Evolutionary conservation across 1,140 invertebrate species (phyloP).

Genomic region (Atta cephalotes): DNA sequence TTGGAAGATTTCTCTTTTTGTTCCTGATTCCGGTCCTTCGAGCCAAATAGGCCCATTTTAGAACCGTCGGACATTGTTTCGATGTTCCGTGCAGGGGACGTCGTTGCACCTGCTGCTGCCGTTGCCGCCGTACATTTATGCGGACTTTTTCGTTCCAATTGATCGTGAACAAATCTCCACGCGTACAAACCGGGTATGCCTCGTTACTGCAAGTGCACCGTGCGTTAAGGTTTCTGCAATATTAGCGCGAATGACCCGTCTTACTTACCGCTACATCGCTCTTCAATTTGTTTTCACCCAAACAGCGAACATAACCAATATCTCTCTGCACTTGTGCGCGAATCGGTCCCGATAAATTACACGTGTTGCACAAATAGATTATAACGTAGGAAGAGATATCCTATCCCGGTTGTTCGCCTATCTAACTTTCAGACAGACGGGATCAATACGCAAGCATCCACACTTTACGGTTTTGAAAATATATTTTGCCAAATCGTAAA

Average conservation of each 20-base stretch:
- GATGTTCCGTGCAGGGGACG: constrained; percentile 25
- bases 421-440: constrained; percentile 15
- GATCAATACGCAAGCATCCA: constrained; percentile 37
- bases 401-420: background rate
- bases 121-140: constrained; percentile 52
- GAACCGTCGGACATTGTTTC: constrained; percentile 78
- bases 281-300: constrained; percentile 59
- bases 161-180: background rate
- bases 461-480: constrained; percentile 37
- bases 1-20: constrained; percentile 66
- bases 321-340: background rate
- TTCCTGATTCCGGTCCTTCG: constrained; percentile 74
- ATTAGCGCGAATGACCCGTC: background rate
- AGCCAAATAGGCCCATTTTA: constrained; percentile 80
- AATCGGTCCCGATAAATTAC: constrained; percentile 14
- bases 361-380: background rate
- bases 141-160: background rate
- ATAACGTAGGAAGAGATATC: background rate
- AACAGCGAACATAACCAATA: constrained; percentile 63
- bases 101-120: constrained; percentile 30
- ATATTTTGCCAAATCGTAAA: constrained; percentile 61
- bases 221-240: background rate
- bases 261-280: constrained; percentile 33
- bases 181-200: background rate
- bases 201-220: constrained; percentile 4